A percentile compares a stretch with the other conserved stretches of the same genome.
These are phyloP conservation scores for Gopherus evgoodei DNA, from an alignment of 2,113 vertebrate species.

Conservation along the genomic window DNA sequence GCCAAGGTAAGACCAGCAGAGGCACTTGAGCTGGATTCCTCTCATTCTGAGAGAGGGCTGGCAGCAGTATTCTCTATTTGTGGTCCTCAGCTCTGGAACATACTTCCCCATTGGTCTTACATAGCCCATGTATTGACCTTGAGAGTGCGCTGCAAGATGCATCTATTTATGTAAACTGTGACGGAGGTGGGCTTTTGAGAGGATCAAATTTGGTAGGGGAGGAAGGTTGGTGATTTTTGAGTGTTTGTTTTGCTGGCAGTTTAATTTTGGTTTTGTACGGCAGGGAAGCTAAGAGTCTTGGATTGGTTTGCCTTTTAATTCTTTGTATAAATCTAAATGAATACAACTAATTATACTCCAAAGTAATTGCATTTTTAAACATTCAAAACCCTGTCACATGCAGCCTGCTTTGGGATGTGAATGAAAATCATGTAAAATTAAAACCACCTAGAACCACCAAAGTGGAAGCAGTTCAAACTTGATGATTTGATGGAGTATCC, in stretches of 20 bases:
- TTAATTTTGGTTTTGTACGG: background rate
- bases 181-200: background rate
- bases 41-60: background rate
- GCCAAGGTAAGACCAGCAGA: background rate
- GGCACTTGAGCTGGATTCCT: background rate
- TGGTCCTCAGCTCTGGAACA: background rate
- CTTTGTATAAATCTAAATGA: background rate
- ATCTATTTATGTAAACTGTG: background rate
- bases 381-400: background rate
- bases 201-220: fast-evolving
- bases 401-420: background rate
- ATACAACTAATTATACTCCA: background rate
- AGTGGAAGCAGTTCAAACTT: background rate
- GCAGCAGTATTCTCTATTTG: background rate
- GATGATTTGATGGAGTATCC: background rate
- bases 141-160: background rate
- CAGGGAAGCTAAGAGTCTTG: background rate
- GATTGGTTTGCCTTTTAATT: background rate
- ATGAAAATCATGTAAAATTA: background rate
- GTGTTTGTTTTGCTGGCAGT: background rate
- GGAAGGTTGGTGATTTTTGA: background rate
- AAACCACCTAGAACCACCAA: too few relatives aligned
- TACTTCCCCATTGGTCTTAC: background rate
- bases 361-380: background rate
- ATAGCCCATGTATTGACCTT: background rate